Evolutionary conservation across 2,888 invertebrate genomes (phyloP).

Genomic region (Quadriops clusia): DNA sequence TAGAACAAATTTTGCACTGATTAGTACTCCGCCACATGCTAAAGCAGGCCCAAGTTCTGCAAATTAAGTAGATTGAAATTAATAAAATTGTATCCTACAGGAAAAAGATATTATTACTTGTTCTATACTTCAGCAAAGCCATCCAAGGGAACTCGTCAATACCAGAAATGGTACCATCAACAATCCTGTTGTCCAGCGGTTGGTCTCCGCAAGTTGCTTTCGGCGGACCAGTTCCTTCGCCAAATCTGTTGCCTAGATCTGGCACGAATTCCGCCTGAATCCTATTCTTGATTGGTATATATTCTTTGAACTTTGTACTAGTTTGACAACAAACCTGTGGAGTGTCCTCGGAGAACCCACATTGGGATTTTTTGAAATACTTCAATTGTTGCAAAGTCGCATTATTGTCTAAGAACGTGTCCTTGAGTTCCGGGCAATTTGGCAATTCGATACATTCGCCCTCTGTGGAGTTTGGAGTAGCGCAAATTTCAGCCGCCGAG

Average conservation of each 20-base stretch:
- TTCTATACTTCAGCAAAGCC: conserved; percentile 23
- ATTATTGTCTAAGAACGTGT: conserved; percentile 24
- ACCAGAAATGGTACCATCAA: conserved; percentile 48
- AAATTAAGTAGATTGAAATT: background rate
- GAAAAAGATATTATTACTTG: too few species aligned
- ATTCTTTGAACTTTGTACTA: too few species aligned
- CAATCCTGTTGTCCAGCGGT: conserved; percentile 51
- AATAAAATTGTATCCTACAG: conserved; percentile 9
- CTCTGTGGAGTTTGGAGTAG: conserved; percentile 32
- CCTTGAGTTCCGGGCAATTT: conserved; percentile 34
- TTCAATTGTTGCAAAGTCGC: conserved; percentile 27
- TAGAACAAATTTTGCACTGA: conserved; percentile 28
- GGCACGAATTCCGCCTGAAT: too few species aligned
- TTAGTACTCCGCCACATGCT: conserved; percentile 31
- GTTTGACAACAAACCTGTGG: conserved; percentile 42
- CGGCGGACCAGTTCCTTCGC: too few species aligned
- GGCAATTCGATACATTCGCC: conserved; percentile 40
- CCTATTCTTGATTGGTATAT: too few species aligned
- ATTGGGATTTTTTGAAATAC: conserved; percentile 40
- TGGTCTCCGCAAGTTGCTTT: too few species aligned
- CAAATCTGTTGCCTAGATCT: too few species aligned
- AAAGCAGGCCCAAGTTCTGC: conserved; percentile 16
- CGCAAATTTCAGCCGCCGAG: conserved; percentile 33
- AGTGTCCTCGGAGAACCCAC: conserved; percentile 38
- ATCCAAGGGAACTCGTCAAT: conserved; percentile 31